Evolutionary conservation across 2,113 vertebrate species (phyloP).

Genomic region (Dipodomys spectabilis): DNA sequence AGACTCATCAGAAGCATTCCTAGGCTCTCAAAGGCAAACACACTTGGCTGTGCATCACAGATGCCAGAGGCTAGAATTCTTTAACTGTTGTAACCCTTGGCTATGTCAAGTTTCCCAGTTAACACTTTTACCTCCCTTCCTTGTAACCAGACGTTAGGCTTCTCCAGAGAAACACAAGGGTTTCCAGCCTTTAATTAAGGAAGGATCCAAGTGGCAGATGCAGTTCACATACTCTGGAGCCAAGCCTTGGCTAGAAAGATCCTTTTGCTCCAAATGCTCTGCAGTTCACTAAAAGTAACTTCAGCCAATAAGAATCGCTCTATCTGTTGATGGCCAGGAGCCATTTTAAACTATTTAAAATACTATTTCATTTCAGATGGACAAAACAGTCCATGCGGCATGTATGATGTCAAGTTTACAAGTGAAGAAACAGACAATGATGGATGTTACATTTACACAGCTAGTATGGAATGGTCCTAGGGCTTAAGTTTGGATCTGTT

Average conservation of each 20-base stretch:
- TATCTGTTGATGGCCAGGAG: neutral
- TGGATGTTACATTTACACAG: neutral
- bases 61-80: conserved; percentile 18
- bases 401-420: neutral
- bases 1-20: conserved; percentile 52
- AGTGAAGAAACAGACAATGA: neutral
- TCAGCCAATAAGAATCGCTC: conserved; percentile 62
- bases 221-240: conserved; percentile 55
- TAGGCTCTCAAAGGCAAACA: conserved; percentile 60
- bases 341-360: conserved; percentile 27
- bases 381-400: neutral
- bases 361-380: conserved; percentile 44
- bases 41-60: conserved; percentile 62
- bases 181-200: conserved; percentile 66
- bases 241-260: conserved; percentile 61
- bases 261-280: conserved; percentile 67
- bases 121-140: conserved; percentile 35
- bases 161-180: conserved; percentile 4
- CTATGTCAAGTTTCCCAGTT: conserved; percentile 21
- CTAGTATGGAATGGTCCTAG: neutral
- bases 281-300: conserved; percentile 51
- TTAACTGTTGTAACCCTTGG: conserved; percentile 64
- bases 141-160: neutral
- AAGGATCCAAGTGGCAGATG: conserved; percentile 66
- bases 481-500: neutral